phyloP scores from a whole-genome alignment of 2,113 vertebrate genomes.

The Microcebus jonahi region DNA sequence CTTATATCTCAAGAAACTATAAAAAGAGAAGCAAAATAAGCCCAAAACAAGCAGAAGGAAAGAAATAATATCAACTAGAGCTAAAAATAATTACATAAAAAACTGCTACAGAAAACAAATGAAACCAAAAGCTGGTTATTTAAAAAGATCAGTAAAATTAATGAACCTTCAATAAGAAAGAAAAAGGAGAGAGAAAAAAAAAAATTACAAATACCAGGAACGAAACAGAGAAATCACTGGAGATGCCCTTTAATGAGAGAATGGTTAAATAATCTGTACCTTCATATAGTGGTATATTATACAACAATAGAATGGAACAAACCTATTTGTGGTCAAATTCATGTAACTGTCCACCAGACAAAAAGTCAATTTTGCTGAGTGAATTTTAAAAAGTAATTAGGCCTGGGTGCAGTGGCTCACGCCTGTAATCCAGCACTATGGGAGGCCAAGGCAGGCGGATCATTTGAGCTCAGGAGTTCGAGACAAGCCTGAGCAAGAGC shows the following conservation, averaged over 20 bases:
- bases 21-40: neutral
- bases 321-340: neutral
- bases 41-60: neutral
- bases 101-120: neutral
- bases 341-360: neutral
- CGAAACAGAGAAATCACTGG: neutral
- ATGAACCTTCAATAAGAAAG: neutral
- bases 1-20: neutral
- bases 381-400: constrained; percentile 10
- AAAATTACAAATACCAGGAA: neutral
- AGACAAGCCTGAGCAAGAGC: too few relatives aligned
- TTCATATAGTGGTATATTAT: neutral
- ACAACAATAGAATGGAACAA: neutral
- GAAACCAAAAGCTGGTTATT: neutral
- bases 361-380: neutral
- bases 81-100: neutral
- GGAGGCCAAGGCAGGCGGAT: too few relatives aligned
- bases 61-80: neutral
- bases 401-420: too few relatives aligned
- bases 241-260: neutral
- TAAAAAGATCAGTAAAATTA: neutral
- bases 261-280: neutral
- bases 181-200: constrained; percentile 1
- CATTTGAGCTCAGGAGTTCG: too few relatives aligned
- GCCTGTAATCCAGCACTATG: too few relatives aligned